phyloP scores from a whole-genome alignment of 1,140 invertebrate genomes.

The Sogatella furcifera region DNA sequence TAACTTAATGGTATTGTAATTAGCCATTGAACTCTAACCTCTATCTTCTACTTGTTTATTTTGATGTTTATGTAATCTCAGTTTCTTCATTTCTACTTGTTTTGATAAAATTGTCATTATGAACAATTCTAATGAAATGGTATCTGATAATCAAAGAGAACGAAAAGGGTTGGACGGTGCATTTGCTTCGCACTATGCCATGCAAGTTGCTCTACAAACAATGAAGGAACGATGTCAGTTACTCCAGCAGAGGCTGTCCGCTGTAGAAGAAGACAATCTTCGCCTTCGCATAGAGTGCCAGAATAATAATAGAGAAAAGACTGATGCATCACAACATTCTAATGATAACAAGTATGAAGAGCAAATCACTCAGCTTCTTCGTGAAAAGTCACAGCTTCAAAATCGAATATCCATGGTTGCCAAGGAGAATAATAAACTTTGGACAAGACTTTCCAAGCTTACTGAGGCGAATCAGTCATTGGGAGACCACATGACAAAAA shows the following conservation, averaged over 20 bases:
- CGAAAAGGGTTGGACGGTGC: no score
- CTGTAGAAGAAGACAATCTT: constrained; percentile 62
- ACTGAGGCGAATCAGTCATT: constrained; percentile 41
- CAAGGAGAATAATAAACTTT: constrained; percentile 64
- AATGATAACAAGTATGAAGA: constrained; percentile 11
- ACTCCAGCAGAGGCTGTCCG: constrained; percentile 52
- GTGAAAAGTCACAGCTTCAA: constrained; percentile 59
- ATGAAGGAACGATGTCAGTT: constrained; percentile 66
- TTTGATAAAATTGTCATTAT: no score
- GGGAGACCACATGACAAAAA: constrained; percentile 16
- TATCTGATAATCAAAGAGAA: no score
- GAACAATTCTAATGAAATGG: no score
- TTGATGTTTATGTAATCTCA: no score
- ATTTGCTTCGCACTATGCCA: constrained; percentile 40
- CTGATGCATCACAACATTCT: background rate
- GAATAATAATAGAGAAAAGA: constrained; percentile 20
- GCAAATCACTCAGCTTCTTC: constrained; percentile 35
- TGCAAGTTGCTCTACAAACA: constrained; percentile 63
- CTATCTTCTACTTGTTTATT: no score
- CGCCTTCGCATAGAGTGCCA: constrained; percentile 43
- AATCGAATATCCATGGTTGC: constrained; percentile 68
- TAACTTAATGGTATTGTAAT: no score
- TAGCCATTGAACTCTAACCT: no score
- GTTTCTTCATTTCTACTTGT: no score
- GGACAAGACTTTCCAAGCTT: constrained; percentile 55